These are phyloP conservation scores for Drosophila kohkoa DNA, from an alignment of 1,140 invertebrate species.

Conservation along the genomic window DNA sequence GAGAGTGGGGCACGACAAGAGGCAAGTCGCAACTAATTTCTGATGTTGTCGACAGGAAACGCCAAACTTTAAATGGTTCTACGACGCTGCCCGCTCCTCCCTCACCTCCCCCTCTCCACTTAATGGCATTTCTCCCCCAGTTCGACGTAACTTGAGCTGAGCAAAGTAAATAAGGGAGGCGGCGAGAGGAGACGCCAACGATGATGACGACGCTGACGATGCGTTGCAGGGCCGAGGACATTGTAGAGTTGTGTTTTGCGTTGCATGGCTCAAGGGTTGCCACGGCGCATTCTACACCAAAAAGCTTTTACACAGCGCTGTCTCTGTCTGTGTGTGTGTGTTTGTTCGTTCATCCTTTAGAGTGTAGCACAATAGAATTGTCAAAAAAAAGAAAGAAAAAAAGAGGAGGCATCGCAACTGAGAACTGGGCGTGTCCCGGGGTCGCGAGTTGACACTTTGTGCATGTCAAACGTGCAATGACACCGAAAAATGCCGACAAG, in stretches of 20 bases:
- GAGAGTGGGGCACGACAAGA: background rate
- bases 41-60: constrained; percentile 42
- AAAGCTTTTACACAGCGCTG: constrained; percentile 63
- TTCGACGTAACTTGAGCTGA: constrained; percentile 23
- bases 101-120: background rate
- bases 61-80: constrained; percentile 63
- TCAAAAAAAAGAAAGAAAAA: constrained; percentile 13
- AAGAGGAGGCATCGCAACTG: background rate
- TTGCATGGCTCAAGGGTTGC: constrained; percentile 58
- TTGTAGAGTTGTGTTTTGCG: background rate
- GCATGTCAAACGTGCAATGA: constrained; percentile 71
- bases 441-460: constrained; percentile 68
- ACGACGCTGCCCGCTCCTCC: background rate
- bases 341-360: constrained; percentile 15
- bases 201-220: background rate
- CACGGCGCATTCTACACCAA: constrained; percentile 50
- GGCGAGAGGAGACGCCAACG: background rate
- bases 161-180: background rate
- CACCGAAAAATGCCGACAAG: constrained; percentile 47
- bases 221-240: background rate
- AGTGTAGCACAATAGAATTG: constrained; percentile 49
- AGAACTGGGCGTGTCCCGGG: constrained; percentile 50
- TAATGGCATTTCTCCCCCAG: too few species aligned
- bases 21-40: constrained; percentile 40
- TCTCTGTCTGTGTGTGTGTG: constrained; percentile 3